Percentiles rank a stretch among this genome's conserved stretches.
Evolutionary conservation across 2,797 vertebrate species (phyloP).

Genomic region (Crenuchus spilurus): DNA sequence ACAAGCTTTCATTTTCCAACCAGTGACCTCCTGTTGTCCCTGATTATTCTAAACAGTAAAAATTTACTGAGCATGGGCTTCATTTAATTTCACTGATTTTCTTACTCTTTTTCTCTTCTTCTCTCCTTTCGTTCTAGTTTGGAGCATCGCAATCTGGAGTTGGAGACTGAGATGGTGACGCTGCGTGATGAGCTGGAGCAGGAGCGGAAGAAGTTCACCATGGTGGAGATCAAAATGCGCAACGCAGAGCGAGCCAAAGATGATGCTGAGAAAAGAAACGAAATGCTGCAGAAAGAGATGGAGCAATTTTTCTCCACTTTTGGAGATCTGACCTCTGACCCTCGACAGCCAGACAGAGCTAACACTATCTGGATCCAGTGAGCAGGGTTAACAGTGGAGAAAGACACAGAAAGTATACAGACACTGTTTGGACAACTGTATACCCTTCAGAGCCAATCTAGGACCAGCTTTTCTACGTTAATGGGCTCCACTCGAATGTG

Average conservation of each 20-base stretch:
- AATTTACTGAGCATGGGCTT: no score
- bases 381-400: neutral
- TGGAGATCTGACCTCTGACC: slow-evolving; percentile 90
- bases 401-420: neutral
- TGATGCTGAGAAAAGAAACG: slow-evolving; percentile 94
- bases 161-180: slow-evolving; percentile 91
- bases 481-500: slow-evolving; percentile 2
- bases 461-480: slow-evolving; percentile 11
- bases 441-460: neutral
- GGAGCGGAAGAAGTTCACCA: slow-evolving; percentile 97
- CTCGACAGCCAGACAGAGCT: slow-evolving; percentile 85
- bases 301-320: slow-evolving; percentile 99
- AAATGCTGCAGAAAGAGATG: slow-evolving; percentile 98
- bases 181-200: slow-evolving; percentile 96
- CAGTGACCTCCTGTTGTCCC: no score
- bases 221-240: slow-evolving; percentile 99
- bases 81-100: neutral
- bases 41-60: no score
- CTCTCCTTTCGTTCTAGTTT: slow-evolving; percentile 73
- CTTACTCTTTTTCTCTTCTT: neutral
- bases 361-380: slow-evolving; percentile 98
- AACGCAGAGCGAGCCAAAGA: slow-evolving; percentile 96
- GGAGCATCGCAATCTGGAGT: slow-evolving; percentile 90
- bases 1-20: no score
- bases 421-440: neutral